Evolutionary conservation across 2,888 invertebrate species (phyloP).

Genomic region (Leptopterna dolabrata): DNA sequence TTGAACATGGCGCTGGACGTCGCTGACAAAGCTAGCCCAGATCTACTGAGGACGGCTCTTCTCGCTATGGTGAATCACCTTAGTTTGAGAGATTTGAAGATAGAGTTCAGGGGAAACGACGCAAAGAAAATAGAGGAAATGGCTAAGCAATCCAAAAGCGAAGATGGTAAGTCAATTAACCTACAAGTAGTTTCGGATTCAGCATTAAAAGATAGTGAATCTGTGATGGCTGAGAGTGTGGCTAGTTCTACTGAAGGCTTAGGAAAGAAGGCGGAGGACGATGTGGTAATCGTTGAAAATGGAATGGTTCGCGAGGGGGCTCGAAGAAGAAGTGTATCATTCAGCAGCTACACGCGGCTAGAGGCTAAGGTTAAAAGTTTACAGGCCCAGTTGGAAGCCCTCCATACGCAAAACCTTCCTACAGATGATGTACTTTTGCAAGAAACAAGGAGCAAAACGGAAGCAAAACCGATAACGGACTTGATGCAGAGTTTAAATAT

Average conservation of each 20-base stretch:
- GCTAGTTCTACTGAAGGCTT: conserved; percentile 1
- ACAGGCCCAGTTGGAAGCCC: conserved; percentile 55
- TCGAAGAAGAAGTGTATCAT: conserved; percentile 20
- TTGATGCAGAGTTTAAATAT: conserved; percentile 56
- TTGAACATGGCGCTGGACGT: neutral
- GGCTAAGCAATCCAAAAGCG: neutral
- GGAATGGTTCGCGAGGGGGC: conserved; percentile 4
- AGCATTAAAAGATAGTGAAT: neutral
- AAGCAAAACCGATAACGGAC: conserved; percentile 55
- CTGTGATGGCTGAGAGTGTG: neutral
- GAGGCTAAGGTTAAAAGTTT: conserved; percentile 47
- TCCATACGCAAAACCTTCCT: conserved; percentile 47
- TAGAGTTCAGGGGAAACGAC: conserved; percentile 57
- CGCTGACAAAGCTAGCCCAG: neutral
- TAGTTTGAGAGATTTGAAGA: conserved; percentile 39
- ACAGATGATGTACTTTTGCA: conserved; percentile 49
- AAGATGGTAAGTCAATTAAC: neutral
- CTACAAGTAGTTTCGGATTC: conserved; percentile 8
- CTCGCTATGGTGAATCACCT: conserved; percentile 53
- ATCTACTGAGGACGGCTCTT: conserved; percentile 9
- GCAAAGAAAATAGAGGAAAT: conserved; percentile 54
- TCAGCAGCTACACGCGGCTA: conserved; percentile 2
- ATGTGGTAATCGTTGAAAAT: conserved; percentile 39
- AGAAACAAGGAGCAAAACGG: conserved; percentile 43
- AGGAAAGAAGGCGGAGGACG: neutral